These are phyloP conservation scores for Rhamphomyia laevipes DNA, from an alignment of 2,888 invertebrate genomes.

Conservation along the genomic window DNA sequence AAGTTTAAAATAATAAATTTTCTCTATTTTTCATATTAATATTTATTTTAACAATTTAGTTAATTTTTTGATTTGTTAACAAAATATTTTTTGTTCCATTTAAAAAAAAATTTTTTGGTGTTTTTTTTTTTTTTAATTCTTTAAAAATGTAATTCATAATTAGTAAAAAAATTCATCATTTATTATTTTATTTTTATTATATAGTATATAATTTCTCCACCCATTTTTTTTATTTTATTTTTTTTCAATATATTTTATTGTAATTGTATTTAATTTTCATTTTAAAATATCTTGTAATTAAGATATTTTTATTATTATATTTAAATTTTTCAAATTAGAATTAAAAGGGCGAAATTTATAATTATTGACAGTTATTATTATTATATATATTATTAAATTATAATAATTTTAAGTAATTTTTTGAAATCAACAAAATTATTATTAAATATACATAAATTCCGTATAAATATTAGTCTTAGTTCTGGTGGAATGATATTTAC, in stretches of 20 bases:
- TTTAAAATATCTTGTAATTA: background rate
- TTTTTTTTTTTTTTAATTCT: slow-evolving; percentile 11
- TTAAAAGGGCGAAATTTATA: too few relatives aligned
- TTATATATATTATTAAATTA: background rate
- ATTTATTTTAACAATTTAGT: slow-evolving; percentile 1
- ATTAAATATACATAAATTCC: too few relatives aligned
- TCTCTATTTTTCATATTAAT: background rate
- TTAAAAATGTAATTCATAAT: slow-evolving; percentile 3
- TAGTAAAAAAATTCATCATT: slow-evolving; percentile 1
- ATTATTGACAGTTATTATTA: slow-evolving; percentile 4
- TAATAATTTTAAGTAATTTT: background rate
- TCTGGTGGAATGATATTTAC: too few relatives aligned
- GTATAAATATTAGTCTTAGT: too few relatives aligned
- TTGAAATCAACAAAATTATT: too few relatives aligned
- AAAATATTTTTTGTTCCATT: slow-evolving; percentile 26
- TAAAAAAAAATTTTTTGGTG: slow-evolving; percentile 23
- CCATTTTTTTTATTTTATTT: slow-evolving; percentile 9
- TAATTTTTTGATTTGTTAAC: slow-evolving; percentile 4
- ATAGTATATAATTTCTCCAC: slow-evolving; percentile 9
- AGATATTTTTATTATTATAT: too few relatives aligned
- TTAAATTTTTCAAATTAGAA: too few relatives aligned
- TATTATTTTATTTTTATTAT: slow-evolving; percentile 5
- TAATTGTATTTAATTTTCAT: background rate
- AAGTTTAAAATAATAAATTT: slow-evolving; percentile 49
- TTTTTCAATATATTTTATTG: slow-evolving; percentile 11